phyloP scores from a whole-genome alignment of 2,797 vertebrate genomes.

The Oreochromis grahami region DNA sequence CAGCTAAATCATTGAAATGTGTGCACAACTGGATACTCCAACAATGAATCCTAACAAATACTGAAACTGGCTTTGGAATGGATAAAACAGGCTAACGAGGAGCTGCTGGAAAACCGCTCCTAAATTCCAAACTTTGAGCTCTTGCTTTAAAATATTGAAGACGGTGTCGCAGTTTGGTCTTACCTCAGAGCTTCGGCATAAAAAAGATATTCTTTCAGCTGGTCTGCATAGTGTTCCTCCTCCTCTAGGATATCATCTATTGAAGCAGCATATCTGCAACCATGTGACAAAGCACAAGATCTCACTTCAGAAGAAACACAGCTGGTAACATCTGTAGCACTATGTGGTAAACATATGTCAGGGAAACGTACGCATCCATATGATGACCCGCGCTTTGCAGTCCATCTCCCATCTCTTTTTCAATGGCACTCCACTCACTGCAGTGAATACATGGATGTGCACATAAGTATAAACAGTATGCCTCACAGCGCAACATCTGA shows the following conservation, averaged over 20 bases:
- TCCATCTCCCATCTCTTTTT: slow-evolving; percentile 96
- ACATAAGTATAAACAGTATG: neutral
- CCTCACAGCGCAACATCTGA: neutral
- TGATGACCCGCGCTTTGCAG: slow-evolving; percentile 97
- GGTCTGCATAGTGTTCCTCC: slow-evolving; percentile 96
- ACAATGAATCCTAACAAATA: neutral
- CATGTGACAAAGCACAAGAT: neutral
- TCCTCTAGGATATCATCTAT: slow-evolving; percentile 97
- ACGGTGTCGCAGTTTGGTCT: neutral
- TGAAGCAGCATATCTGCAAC: slow-evolving; percentile 87
- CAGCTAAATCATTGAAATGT: neutral
- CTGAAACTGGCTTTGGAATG: neutral
- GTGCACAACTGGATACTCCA: neutral
- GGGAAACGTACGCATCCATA: slow-evolving; percentile 91
- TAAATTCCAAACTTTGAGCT: neutral
- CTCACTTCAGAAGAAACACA: neutral
- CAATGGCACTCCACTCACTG: slow-evolving; percentile 97
- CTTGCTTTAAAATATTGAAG: neutral
- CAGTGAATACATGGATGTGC: neutral
- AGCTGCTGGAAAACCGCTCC: neutral
- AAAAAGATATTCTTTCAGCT: slow-evolving; percentile 96
- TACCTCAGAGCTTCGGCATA: slow-evolving; percentile 92
- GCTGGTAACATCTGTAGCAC: neutral
- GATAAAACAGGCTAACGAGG: neutral
- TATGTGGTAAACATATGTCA: neutral